A percentile compares a stretch with the other conserved stretches of the same genome.
Conservation (phyloP, 2,113 vertebrate species). For the Pipra filicauda region DNA sequence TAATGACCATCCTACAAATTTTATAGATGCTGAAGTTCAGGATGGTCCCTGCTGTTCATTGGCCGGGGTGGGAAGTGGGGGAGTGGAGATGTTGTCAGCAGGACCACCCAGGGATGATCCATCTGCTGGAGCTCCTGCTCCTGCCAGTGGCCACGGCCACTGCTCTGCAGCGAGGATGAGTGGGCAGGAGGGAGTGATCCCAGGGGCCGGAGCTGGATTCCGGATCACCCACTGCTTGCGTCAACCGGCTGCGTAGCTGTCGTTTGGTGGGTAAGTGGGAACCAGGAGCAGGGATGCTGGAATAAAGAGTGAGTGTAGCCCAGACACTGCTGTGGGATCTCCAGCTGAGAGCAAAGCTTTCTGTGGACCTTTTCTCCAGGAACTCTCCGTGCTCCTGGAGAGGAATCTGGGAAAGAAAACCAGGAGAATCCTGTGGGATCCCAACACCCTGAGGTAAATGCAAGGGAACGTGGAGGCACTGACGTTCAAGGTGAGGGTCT, state of each 20-base stretch:
- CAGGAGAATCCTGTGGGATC: neutral
- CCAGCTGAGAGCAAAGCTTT: neutral
- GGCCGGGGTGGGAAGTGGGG: neutral
- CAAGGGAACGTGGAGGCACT: fast-evolving
- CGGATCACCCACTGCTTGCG: neutral
- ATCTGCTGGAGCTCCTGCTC: neutral
- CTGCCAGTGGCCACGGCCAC: neutral
- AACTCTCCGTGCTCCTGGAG: neutral
- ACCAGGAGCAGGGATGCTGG: neutral
- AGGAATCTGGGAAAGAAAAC: neutral
- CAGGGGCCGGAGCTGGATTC: slow-evolving; percentile 5
- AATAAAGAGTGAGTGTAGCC: neutral
- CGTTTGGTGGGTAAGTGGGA: neutral
- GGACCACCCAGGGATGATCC: slow-evolving; percentile 5
- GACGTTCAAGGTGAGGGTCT: neutral
- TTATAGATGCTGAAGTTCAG: neutral
- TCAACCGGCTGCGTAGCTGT: neutral
- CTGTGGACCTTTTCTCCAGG: neutral
- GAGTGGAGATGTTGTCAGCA: neutral
- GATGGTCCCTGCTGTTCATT: fast-evolving
- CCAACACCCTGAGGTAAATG: fast-evolving
- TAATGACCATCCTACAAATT: fast-evolving
- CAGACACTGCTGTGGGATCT: neutral
- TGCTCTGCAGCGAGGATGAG: neutral
- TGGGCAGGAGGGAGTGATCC: neutral